phyloP scores from a whole-genome alignment of 1,140 invertebrate species.

The Neodiprion virginianus region DNA sequence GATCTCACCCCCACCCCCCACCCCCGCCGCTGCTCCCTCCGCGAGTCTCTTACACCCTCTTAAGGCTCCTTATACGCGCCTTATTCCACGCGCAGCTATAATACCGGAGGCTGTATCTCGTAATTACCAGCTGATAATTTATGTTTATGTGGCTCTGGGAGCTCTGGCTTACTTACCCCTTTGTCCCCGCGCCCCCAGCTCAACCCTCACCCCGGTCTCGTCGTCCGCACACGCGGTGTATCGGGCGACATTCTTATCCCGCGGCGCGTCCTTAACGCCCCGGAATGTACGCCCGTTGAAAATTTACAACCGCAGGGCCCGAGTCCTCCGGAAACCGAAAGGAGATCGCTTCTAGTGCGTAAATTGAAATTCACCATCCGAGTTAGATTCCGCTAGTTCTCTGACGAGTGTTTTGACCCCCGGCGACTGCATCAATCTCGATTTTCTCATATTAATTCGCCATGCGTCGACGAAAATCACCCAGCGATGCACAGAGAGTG shows the following conservation, averaged over 20 bases:
- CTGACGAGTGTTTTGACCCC: neutral
- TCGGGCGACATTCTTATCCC: constrained; percentile 3
- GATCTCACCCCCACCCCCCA: neutral
- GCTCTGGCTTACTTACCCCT: constrained; percentile 56
- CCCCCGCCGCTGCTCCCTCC: neutral
- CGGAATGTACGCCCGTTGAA: too few species aligned
- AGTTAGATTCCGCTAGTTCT: neutral
- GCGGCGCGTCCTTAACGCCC: neutral
- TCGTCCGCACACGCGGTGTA: constrained; percentile 9
- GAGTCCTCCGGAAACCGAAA: neutral
- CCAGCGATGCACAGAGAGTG: neutral
- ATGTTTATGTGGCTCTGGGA: constrained; percentile 58
- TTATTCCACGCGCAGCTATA: constrained; percentile 23
- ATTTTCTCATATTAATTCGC: neutral
- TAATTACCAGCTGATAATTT: constrained; percentile 65
- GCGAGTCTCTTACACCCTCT: constrained; percentile 41
- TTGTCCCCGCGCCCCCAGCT: constrained; percentile 32
- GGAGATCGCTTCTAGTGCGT: neutral
- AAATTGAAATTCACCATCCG: constrained; percentile 8
- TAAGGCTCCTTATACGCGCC: constrained; percentile 45
- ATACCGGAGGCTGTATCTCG: constrained; percentile 49
- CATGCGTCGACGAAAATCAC: neutral
- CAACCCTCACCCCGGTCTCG: constrained; percentile 23
- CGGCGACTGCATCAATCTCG: neutral
- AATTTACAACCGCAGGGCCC: neutral